phyloP scores from a whole-genome alignment of 2,797 vertebrate genomes.

The Rhabdophis nuchalis region DNA sequence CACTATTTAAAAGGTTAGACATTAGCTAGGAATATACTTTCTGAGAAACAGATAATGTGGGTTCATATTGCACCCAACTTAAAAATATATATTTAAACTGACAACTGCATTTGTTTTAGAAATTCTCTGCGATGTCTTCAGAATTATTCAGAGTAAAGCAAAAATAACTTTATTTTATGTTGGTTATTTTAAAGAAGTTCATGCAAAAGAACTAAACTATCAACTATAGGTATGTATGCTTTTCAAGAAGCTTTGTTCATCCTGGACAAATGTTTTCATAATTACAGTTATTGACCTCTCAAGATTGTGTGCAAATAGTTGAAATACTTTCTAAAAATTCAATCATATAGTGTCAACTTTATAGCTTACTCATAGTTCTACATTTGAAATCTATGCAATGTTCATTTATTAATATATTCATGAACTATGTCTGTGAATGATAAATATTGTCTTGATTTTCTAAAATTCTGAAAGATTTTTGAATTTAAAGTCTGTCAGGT shows the following conservation, averaged over 20 bases:
- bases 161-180: slow-evolving; percentile 64
- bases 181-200: slow-evolving; percentile 48
- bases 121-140: slow-evolving; percentile 42
- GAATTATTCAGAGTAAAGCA: slow-evolving; percentile 63
- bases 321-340: slow-evolving; percentile 74
- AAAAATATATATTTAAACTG: slow-evolving; percentile 54
- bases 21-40: slow-evolving; percentile 51
- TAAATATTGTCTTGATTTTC: slow-evolving; percentile 72
- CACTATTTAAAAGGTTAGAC: slow-evolving; percentile 38
- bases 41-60: slow-evolving; percentile 43
- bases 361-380: slow-evolving; percentile 70
- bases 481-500: background rate
- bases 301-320: slow-evolving; percentile 72
- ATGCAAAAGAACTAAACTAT: slow-evolving; percentile 72
- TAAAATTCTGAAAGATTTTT: slow-evolving; percentile 64
- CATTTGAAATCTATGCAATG: slow-evolving; percentile 69
- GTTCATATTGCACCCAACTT: slow-evolving; percentile 49
- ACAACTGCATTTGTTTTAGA: slow-evolving; percentile 53
- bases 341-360: slow-evolving; percentile 72
- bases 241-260: slow-evolving; percentile 69
- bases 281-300: slow-evolving; percentile 61
- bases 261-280: slow-evolving; percentile 72
- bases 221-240: slow-evolving; percentile 68
- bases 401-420: slow-evolving; percentile 35
- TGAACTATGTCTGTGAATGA: slow-evolving; percentile 73